phyloP scores from a whole-genome alignment of 2,888 invertebrate species.

The Rhyacophila evoluta region DNA sequence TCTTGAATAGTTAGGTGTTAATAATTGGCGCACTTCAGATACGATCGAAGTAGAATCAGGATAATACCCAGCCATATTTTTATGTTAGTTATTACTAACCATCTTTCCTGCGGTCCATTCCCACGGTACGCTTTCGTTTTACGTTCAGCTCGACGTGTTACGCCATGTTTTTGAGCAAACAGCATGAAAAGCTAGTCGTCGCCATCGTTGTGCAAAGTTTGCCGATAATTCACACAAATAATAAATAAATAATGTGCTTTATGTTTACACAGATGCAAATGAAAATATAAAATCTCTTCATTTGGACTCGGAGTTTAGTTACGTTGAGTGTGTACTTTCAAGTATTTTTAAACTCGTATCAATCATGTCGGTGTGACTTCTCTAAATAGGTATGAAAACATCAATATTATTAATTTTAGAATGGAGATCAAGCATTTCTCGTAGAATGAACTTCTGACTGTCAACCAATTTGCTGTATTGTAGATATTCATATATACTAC shows the following conservation, averaged over 20 bases:
- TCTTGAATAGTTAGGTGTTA: too few species aligned
- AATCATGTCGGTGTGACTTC: too few species aligned
- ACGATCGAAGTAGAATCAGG: too few species aligned
- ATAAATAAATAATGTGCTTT: neutral
- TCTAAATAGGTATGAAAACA: too few species aligned
- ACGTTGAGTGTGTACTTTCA: neutral
- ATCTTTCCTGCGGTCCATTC: neutral
- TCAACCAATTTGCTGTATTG: too few species aligned
- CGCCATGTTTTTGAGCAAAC: neutral
- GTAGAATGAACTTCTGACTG: too few species aligned
- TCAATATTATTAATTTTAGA: too few species aligned
- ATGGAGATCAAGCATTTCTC: too few species aligned
- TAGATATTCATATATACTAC: too few species aligned
- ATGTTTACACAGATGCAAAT: neutral
- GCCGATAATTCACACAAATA: conserved; percentile 6
- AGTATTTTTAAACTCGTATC: too few species aligned
- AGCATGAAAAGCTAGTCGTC: neutral
- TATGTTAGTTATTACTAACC: neutral
- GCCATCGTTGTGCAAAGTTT: neutral
- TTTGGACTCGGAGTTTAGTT: neutral
- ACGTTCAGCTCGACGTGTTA: neutral
- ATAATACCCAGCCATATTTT: neutral
- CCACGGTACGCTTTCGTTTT: neutral
- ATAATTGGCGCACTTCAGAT: too few species aligned
- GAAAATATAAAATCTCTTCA: conserved; percentile 12